Base-by-base conservation (phyloP, 1,140 invertebrate genomes). In the Drosophila funebris region DNA sequence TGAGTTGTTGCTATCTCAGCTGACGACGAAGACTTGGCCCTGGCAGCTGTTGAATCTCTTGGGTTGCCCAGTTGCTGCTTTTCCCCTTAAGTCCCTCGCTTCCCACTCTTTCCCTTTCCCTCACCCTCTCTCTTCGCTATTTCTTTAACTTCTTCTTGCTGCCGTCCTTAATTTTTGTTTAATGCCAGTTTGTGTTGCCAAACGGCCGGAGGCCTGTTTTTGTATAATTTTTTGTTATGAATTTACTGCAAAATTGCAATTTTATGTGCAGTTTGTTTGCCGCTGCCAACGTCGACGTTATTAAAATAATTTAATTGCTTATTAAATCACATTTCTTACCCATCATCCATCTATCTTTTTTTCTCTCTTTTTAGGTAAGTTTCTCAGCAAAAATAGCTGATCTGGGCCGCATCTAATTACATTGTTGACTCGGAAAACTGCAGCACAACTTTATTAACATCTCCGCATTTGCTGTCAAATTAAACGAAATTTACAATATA, bases 221-320 rank as follows among this genome's bases (percentile, higher is more conserved):
- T 64, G 79, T 81, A 81, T 67, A 81, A 87, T 81, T 64, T 64
- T 64, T 63, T 53, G 46, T 56, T 81, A 84, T 80, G 66, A 85
- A 85, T 85, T 85, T 85, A 82, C 82, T 85, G 82, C 78, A 87
- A 85, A 85, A 85, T 85, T 85, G 82, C 82, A 88, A 85, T 85
- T 85, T 85, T 85, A 87, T 85, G 83, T 82, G 78, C 78, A 85
- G 76, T 85, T 87, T 81, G 70, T 80, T 76, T 66, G 61, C 76
- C 11, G 43, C 41, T 50, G 44, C 57, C 60, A n/a, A n/a, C n/a
- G 68, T 33, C 46, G 36, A 27, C 57, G 44, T 46, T 88, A 82
- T 85, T 85, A 87, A 80, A 82, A 85, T 88, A 85, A 88, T 85
- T 87, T 88, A 85, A 85, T 85, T 85, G 83, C 82, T 85, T 85